Conservation (phyloP, 2,888 invertebrate genomes). For the Pharmacophagus antenor region DNA sequence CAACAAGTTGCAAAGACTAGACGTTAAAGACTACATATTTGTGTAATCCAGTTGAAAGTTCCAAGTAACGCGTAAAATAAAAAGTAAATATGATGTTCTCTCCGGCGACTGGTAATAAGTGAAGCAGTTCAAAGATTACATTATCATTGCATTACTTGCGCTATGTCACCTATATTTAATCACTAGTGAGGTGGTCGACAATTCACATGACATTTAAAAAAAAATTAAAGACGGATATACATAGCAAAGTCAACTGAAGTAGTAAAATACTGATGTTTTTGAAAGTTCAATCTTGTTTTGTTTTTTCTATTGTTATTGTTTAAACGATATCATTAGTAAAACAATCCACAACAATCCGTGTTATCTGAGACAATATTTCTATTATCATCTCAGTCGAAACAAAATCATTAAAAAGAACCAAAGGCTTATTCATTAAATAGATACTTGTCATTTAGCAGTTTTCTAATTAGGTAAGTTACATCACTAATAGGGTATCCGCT, state of each 20-base stretch:
- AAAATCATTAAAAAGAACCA: not conserved
- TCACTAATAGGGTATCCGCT: not conserved
- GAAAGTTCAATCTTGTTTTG: too few relatives aligned
- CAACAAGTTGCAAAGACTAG: not conserved
- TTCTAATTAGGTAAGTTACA: not conserved
- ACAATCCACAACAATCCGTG: not conserved
- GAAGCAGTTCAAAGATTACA: slow-evolving; percentile 8
- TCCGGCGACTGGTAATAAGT: slow-evolving; percentile 7
- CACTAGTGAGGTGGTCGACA: not conserved
- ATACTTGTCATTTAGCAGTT: not conserved
- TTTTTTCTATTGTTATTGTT: too few relatives aligned
- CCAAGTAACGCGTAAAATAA: slow-evolving; percentile 9
- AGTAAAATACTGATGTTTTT: too few relatives aligned
- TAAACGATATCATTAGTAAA: too few relatives aligned
- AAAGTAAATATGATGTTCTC: slow-evolving; percentile 20
- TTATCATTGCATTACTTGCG: slow-evolving; percentile 11
- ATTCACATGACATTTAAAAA: not conserved
- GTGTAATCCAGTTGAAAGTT: slow-evolving; percentile 9
- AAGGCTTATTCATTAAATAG: not conserved
- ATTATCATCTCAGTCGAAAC: not conserved
- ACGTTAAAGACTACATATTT: slow-evolving; percentile 9
- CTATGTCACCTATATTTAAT: slow-evolving; percentile 25
- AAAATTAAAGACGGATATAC: too few relatives aligned
- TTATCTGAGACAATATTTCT: not conserved
- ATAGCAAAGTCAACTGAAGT: too few relatives aligned